Evolutionary conservation across 2,888 invertebrate species (phyloP).

Genomic region (Clunio marinus): DNA sequence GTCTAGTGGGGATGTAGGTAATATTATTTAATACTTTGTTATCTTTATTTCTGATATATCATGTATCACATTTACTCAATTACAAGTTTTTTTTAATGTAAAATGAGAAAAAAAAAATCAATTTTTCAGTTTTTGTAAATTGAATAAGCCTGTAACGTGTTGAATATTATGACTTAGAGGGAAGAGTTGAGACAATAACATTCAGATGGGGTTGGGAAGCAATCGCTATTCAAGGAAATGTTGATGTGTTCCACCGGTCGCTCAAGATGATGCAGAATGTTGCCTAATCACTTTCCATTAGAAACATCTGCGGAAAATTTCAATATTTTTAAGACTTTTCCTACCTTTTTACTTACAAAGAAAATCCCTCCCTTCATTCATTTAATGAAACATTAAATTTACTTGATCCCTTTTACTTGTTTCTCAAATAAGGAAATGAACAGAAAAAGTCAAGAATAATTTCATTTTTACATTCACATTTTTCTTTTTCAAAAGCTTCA

Average conservation of each 20-base stretch:
- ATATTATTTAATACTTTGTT: no score
- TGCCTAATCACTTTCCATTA: constrained; percentile 31
- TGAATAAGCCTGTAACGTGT: no score
- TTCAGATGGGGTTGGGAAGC: neutral
- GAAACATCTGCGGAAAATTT: constrained; percentile 27
- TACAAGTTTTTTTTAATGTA: no score
- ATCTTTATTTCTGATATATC: no score
- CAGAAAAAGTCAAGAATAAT: neutral
- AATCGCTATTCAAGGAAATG: neutral
- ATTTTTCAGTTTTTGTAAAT: no score
- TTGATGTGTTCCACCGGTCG: constrained; percentile 1
- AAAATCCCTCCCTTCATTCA: neutral
- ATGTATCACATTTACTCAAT: no score
- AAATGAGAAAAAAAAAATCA: no score
- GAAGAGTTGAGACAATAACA: no score
- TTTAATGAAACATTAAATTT: constrained; percentile 10
- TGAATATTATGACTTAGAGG: no score
- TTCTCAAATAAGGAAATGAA: neutral
- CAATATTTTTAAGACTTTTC: neutral
- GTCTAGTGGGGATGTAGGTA: no score
- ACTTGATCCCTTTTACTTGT: constrained; percentile 16
- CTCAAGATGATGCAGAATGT: neutral
- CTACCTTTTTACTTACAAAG: neutral
- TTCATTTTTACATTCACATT: constrained; percentile 14
- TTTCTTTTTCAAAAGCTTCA: neutral